Base-by-base conservation (phyloP, 2,113 vertebrate species). In the Collichthys lucidus region DNA sequence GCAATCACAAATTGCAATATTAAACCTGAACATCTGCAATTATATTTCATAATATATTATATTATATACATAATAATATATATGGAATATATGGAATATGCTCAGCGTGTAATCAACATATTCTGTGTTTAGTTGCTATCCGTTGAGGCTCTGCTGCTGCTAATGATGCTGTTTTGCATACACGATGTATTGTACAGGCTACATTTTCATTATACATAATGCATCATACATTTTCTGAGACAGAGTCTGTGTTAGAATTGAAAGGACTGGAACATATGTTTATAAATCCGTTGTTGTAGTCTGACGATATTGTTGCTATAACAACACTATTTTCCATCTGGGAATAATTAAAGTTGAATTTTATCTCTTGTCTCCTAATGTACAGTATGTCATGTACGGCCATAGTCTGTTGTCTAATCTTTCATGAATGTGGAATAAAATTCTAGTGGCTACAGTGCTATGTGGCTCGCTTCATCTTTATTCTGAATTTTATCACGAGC, bases 401-500 rank as follows among this genome's bases (percentile, higher is more conserved):
- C 1, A 46, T 22, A 17, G 24, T 76, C 26, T 49, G 15, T 67
- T 60, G 50, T 62, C 79, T 66, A 35, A 46, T 79, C 4, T 50
- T 26, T 78, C 52, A 78, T 82, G 26, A 79, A 81, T 67, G 31
- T 50, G 74, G 22, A 67, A 74, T 79, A 35, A 77, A 68, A 76
- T 61, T 46, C 67, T 85, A 73, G 59, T 35, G 11, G 72, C 77
- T 63, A 81, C 86, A 77, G 68, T 52, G 52, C 50, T 40, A 29
- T n/a, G 67, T 42, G 56, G 77, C 71, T 77, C 16, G 7, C 66
- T 78, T 88, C 75, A 83, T 87, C 78, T 89, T 81, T 81, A 88
- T 84, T 75, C 85, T 80, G 76, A 90, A 82, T 88, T 80, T 80
- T 80, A 91, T 94, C 86, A 86, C 86, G 71, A 80, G 72, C 24